A percentile compares a stretch with the other conserved stretches of the same genome.
These are phyloP conservation scores for Grantiella picta DNA, from an alignment of 2,113 vertebrate species.

Conservation along the genomic window DNA sequence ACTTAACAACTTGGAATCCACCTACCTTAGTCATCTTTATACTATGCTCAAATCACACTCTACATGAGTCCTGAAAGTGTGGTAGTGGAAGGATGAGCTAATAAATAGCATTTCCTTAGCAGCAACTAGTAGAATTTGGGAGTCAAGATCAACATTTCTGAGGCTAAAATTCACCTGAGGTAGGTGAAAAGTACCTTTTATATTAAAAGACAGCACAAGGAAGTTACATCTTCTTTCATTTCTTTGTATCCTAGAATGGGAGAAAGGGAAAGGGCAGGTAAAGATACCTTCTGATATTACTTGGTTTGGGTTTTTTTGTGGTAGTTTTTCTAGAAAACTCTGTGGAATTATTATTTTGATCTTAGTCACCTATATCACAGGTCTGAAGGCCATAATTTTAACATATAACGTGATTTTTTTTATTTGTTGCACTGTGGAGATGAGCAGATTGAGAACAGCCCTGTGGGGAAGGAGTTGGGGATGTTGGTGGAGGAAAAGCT, in stretches of 20 bases:
- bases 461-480: background rate
- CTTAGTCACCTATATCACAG: background rate
- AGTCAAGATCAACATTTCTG: background rate
- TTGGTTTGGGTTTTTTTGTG: background rate
- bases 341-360: background rate
- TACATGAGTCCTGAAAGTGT: background rate
- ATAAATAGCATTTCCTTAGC: background rate
- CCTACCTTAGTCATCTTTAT: background rate
- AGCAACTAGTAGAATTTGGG: background rate
- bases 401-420: background rate
- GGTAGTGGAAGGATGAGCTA: background rate
- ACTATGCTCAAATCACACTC: background rate
- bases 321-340: background rate
- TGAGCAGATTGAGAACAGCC: background rate
- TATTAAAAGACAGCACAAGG: background rate
- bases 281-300: background rate
- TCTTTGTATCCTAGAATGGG: background rate
- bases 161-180: background rate
- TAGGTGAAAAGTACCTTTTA: background rate
- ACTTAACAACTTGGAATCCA: background rate
- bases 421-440: no score
- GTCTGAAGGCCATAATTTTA: background rate
- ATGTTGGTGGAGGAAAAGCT: background rate
- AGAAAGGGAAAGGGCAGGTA: background rate
- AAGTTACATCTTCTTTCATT: background rate